phyloP scores from a whole-genome alignment of 1,140 invertebrate species.

The Hyposmocoma kahamanoa region DNA sequence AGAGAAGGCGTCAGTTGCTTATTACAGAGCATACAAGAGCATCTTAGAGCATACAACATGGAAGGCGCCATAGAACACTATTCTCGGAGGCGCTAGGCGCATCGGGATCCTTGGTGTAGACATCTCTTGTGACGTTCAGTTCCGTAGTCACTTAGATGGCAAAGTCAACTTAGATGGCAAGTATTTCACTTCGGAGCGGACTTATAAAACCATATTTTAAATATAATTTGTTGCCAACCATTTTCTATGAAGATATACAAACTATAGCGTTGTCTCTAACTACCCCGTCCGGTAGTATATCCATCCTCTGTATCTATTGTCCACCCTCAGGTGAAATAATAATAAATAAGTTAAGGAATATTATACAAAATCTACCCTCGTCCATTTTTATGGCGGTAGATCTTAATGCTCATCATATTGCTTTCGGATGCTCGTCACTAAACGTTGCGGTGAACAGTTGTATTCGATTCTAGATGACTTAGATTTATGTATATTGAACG shows the following conservation, averaged over 20 bases:
- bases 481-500: background rate
- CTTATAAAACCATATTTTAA: background rate
- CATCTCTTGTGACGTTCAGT: too few relatives aligned
- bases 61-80: too few relatives aligned
- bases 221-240: background rate
- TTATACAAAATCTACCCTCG: background rate
- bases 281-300: background rate
- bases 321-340: background rate
- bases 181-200: too few relatives aligned
- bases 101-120: too few relatives aligned
- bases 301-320: background rate
- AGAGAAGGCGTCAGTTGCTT: too few relatives aligned
- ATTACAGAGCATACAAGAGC: too few relatives aligned
- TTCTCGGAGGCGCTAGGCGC: too few relatives aligned
- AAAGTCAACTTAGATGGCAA: too few relatives aligned
- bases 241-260: background rate
- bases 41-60: too few relatives aligned
- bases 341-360: background rate
- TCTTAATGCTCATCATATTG: background rate
- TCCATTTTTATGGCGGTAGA: constrained; percentile 1
- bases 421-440: background rate
- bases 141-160: too few relatives aligned
- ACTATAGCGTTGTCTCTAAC: background rate
- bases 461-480: background rate
- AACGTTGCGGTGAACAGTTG: background rate